Base-by-base conservation (phyloP, 2,113 vertebrate species). In the Pseudolaguvia tuberculata region DNA sequence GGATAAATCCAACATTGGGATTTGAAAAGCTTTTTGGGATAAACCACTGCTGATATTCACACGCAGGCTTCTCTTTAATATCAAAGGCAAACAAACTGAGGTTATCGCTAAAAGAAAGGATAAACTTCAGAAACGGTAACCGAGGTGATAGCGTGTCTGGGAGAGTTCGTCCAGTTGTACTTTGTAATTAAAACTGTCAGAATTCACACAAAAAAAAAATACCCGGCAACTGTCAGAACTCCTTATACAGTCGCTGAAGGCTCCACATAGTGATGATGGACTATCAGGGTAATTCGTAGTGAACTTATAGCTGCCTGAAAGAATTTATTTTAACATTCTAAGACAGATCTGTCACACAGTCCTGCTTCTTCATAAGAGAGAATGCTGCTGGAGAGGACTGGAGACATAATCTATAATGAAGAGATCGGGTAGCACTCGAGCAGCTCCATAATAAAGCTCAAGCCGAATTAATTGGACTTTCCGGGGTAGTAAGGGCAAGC, bases 11-110 rank as follows among this genome's bases (percentile, higher is more conserved):
- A 35, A 53, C 52, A 48, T 12, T 21, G 23, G 73, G 53, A 48
- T 56, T 48, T 8, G 3, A 20, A 47, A 17, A 23, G 42, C 39
- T 21, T 57, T 55, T 29, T 18, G 9, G n/a, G 51, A 17, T 42
- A 65, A 74, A 74, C 48, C 62, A 10, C 31, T 21, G 48, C 51
- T 70, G 59, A 53, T 21, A 52, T 76, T 76, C 74, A 35, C 18
- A 53, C 27, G 48, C 55, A 21, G 52, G 50, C 59, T 53, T 21
- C 42, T 25, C 15, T 76, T 61, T 35, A 76, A 77, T 77, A 70
- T 77, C 75, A 14, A 52, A 51, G 14, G 45, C 66, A 77, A 70
- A 77, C 21, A 69, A n/a, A 51, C 8, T 9, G 20, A 59, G 67
- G 39, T 68, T 42, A 57, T 21, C 31, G 8, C 61, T 47, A 48